Percentiles rank a stretch among this genome's conserved stretches.
Evolutionary conservation across 2,888 invertebrate species (phyloP).

Genomic region (Callosobruchus maculatus): DNA sequence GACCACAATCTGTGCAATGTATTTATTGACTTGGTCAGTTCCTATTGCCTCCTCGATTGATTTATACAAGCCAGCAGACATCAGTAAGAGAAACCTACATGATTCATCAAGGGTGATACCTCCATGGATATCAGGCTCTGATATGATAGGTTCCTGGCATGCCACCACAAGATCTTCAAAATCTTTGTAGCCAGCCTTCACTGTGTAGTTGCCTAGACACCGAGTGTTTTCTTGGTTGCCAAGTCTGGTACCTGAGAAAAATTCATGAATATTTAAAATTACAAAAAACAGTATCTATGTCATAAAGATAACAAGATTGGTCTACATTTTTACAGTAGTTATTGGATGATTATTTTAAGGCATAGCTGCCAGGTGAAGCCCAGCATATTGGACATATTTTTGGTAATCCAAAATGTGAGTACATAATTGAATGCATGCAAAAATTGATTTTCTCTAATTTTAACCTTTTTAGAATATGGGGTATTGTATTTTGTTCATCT

Average conservation of each 20-base stretch:
- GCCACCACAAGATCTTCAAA: constrained; percentile 71
- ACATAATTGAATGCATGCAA: too few relatives aligned
- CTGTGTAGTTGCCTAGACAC: constrained; percentile 82
- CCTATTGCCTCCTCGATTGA: constrained; percentile 76
- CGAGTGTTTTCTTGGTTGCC: constrained; percentile 81
- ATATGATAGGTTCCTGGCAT: constrained; percentile 73
- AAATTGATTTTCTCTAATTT: too few relatives aligned
- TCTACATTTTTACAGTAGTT: too few relatives aligned
- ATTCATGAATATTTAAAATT: neutral
- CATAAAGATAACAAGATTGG: too few relatives aligned
- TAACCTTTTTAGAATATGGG: too few relatives aligned
- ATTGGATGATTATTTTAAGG: too few relatives aligned
- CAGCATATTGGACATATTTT: too few relatives aligned
- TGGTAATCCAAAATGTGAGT: too few relatives aligned
- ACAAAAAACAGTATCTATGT: too few relatives aligned
- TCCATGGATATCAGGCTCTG: constrained; percentile 79
- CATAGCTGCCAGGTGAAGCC: too few relatives aligned
- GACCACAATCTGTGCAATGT: constrained; percentile 74
- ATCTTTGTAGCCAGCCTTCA: constrained; percentile 83
- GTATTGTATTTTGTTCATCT: too few relatives aligned
- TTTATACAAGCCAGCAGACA: constrained; percentile 83
- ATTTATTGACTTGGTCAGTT: constrained; percentile 76
- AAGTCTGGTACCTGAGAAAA: constrained; percentile 59
- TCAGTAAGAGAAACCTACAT: constrained; percentile 77
- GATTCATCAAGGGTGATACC: constrained; percentile 75